A percentile compares a stretch with the other conserved stretches of the same genome.
Evolutionary conservation across 2,797 vertebrate genomes (phyloP).

Genomic region (Gambusia yucatana): DNA sequence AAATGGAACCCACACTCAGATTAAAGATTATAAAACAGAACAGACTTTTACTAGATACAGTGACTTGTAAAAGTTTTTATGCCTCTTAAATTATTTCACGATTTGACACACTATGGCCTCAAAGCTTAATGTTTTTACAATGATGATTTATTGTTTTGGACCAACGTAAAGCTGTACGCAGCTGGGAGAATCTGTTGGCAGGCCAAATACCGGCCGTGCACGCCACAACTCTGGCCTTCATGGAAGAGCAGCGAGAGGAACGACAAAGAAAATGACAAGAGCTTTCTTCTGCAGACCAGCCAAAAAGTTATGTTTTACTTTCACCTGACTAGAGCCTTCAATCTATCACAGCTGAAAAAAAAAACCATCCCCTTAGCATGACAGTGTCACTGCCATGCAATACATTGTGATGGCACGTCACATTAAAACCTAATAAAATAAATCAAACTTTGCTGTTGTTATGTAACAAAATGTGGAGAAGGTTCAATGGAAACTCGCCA

Average conservation of each 20-base stretch:
- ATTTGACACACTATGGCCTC: background rate
- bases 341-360: background rate
- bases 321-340: background rate
- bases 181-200: constrained; percentile 1
- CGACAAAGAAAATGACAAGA: background rate
- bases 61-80: background rate
- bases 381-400: background rate
- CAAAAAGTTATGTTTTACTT: background rate
- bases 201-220: background rate
- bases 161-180: background rate
- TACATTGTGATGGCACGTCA: background rate
- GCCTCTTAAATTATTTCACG: background rate
- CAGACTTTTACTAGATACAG: background rate
- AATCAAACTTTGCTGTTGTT: background rate
- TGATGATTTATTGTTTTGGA: background rate
- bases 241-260: background rate
- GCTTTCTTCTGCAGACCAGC: background rate
- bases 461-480: background rate
- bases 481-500: background rate
- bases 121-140: too few species aligned
- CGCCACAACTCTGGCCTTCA: background rate
- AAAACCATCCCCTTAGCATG: background rate
- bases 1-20: constrained; percentile 3
- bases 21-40: constrained; percentile 10
- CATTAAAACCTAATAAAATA: background rate